Evolutionary conservation across 2,113 vertebrate genomes (phyloP), one percentile per base, ranked within the genome.

Genomic region (Indicator indicator): DNA sequence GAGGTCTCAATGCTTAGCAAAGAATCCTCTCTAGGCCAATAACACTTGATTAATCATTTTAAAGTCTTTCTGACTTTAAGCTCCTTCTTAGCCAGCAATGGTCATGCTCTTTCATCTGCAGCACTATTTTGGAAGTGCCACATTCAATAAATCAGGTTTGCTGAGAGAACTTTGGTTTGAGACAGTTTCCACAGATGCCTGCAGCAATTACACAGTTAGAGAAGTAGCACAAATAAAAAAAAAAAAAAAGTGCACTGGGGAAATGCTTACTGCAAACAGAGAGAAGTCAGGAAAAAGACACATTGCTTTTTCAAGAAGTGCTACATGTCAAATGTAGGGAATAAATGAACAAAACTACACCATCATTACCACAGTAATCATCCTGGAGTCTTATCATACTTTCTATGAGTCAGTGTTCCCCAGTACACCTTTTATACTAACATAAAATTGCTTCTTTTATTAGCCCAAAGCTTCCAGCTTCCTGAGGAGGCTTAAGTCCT

Each of bases 31-130:
- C 81, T 88, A 96, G 92, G 87, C 74, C 86, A 93, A 33, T 94
- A 95, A 95, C 79, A 95, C 83, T 91, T 85, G 78, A 95, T 94
- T 96, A 96, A 97, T 96, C 93, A 96, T 94, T 93, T 91, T 95
- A 96, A 94, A 93, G 84, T 82, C 78, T 86, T 95, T 94, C 82
- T 90, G 68, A 94, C 81, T 96, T 80, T 93, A 95, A 96, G 82
- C 80, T 95, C 71, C 83, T 93, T 89, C 81, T 92, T 84, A 96
- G 94, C 93, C 92, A 96, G 83, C 69, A 94, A 44, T 2, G 78
- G 89, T 93, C 87, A 92, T 20, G 89, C 72, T 90, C 82, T 81
- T 94, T 93, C 83, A 93, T 80, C 83, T 86, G 88, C 71, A 91
- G 83, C 59, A 75, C 93, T 95, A 78, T 92, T 96, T 81, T 91